These are phyloP conservation scores for Antheraea mylitta DNA, from an alignment of 1,140 invertebrate genomes.

Conservation along the genomic window DNA sequence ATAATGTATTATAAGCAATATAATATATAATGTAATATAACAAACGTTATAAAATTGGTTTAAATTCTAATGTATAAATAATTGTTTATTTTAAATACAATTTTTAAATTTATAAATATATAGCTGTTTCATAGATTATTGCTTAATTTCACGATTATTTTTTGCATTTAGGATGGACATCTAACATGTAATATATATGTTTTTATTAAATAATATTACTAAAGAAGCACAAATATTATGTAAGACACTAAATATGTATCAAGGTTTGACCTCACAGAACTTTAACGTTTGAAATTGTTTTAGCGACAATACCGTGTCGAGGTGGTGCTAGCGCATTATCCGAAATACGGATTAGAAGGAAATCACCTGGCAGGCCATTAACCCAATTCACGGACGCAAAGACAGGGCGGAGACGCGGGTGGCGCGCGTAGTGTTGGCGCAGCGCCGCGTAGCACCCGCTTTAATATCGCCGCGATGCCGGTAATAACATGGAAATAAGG, in stretches of 20 bases:
- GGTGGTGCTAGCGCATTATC: constrained; percentile 52
- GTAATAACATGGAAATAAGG: constrained; percentile 78
- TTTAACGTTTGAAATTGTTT: constrained; percentile 47
- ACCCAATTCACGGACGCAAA: constrained; percentile 75
- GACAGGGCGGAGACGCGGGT: constrained; percentile 72
- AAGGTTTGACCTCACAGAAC: constrained; percentile 18
- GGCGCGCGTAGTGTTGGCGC: constrained; percentile 29
- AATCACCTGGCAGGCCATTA: constrained; percentile 78
- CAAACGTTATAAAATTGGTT: too few species aligned
- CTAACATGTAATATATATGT: not conserved
- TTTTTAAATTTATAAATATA: too few species aligned
- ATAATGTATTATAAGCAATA: too few species aligned
- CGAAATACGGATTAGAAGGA: constrained; percentile 71
- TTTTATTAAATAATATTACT: not conserved
- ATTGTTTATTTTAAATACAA: too few species aligned
- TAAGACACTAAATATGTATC: constrained; percentile 8
- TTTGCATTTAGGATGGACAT: not conserved
- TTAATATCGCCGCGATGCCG: constrained; percentile 71
- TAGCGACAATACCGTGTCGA: constrained; percentile 61
- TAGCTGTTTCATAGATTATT: too few species aligned
- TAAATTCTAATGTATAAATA: too few species aligned
- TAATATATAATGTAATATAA: too few species aligned
- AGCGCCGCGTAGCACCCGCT: constrained; percentile 46
- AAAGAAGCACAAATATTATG: not conserved
- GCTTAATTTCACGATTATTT: too few species aligned